Conservation (phyloP, 1,140 invertebrate species). For the Anthonomus grandis region DNA sequence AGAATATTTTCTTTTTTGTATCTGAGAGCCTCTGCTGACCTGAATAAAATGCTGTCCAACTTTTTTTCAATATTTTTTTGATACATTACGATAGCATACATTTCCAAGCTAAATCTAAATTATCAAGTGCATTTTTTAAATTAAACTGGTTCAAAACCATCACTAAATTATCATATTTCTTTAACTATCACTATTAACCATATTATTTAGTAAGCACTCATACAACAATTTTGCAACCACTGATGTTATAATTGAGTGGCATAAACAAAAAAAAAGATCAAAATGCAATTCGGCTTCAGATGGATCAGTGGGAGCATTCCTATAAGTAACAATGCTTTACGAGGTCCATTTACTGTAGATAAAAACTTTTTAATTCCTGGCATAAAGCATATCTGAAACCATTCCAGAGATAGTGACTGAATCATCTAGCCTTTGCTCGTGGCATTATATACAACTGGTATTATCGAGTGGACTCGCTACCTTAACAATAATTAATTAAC, state of each 20-base stretch:
- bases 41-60: slow-evolving; percentile 13
- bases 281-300: slow-evolving; percentile 6
- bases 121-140: slow-evolving; percentile 18
- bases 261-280: slow-evolving; percentile 18
- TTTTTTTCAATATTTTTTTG: slow-evolving; percentile 22
- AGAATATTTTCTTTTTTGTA: slow-evolving; percentile 8
- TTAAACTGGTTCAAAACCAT: slow-evolving; percentile 10
- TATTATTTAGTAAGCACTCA: slow-evolving; percentile 12
- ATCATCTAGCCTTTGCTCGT: slow-evolving; percentile 27
- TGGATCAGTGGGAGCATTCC: slow-evolving; percentile 18
- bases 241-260: slow-evolving; percentile 13
- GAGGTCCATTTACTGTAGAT: slow-evolving; percentile 1
- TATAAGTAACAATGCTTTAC: slow-evolving; percentile 10
- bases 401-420: slow-evolving; percentile 13
- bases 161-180: slow-evolving; percentile 8
- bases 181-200: too few relatives aligned
- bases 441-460: slow-evolving; percentile 42
- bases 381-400: slow-evolving; percentile 15
- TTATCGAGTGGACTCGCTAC: slow-evolving; percentile 34
- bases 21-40: background rate
- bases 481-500: slow-evolving; percentile 35
- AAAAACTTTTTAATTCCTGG: slow-evolving; percentile 16
- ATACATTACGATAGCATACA: too few relatives aligned
- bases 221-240: too few relatives aligned
- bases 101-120: too few relatives aligned